Base-by-base conservation (phyloP, 1,140 invertebrate genomes). In the Hermatobates lingyangjiaoensis region DNA sequence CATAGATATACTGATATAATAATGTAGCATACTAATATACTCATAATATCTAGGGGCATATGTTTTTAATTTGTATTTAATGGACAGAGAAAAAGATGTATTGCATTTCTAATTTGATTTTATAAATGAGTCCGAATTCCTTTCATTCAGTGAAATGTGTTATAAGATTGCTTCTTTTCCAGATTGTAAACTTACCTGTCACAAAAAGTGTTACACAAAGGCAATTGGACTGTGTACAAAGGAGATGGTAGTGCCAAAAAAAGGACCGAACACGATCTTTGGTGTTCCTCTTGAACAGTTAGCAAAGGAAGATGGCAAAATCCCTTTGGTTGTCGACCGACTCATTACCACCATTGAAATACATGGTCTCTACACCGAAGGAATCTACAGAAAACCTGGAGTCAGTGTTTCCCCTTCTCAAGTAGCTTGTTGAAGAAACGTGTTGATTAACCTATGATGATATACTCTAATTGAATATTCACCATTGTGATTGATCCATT, bases 351-450 rank as follows among this genome's bases (percentile, higher is more conserved):
- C 80, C 3, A 91, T 97, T 59, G 92, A 97, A 68, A 78, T 91
- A 66, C 79, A 83, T 56, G 90, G 89, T 3, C 68, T 96, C 3
- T 94, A 92, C 63, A 86, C 83, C 0, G 90, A 93, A 60, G 91
- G 91, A 1, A 75, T 97, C 44, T 96, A 96, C 66, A 73, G 92
- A 25, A 95, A 96, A 64, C 87, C 86, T 57, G 92, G 89, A 23
- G 82, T 86, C 28, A 79, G 75, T 66, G n/a, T n/a, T n/a, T n/a
- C n/a, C n/a, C n/a, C n/a, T n/a, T n/a, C n/a, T n/a, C n/a, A n/a
- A n/a, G n/a, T n/a, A n/a, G n/a, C n/a, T n/a, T n/a, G n/a, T n/a
- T n/a, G n/a, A n/a, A n/a, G n/a, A n/a, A n/a, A n/a, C n/a, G n/a
- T n/a, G n/a, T n/a, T n/a, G n/a, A n/a, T n/a, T n/a, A n/a, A n/a